phyloP scores from a whole-genome alignment of 1,140 invertebrate species.

The Aporrectodea caliginosa region DNA sequence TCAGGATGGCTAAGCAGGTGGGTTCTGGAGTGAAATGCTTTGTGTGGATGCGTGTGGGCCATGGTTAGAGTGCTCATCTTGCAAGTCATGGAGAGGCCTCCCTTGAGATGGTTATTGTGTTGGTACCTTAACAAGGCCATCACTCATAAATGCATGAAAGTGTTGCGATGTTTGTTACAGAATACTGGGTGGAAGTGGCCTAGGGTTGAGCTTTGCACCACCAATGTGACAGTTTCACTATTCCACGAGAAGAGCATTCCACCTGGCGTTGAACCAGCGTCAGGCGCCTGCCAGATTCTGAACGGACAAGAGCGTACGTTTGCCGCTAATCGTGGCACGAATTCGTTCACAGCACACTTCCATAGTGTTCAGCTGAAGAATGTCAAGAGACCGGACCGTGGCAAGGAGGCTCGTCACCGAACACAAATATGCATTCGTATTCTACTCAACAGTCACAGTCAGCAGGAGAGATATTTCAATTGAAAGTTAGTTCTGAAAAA shows the following conservation, averaged over 20 bases:
- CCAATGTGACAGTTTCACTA: slow-evolving; percentile 13
- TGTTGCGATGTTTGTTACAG: background rate
- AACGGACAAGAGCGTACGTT: slow-evolving; percentile 13
- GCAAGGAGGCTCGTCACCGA: slow-evolving; percentile 17
- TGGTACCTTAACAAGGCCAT: too few relatives aligned
- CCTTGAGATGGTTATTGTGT: too few relatives aligned
- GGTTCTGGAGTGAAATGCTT: too few relatives aligned
- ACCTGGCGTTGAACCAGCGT: background rate
- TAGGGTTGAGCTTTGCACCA: slow-evolving; percentile 12
- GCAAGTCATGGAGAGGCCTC: too few relatives aligned
- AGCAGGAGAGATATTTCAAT: too few relatives aligned
- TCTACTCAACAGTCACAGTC: slow-evolving; percentile 10
- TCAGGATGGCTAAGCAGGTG: too few relatives aligned
- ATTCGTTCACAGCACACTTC: slow-evolving; percentile 3
- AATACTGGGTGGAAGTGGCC: slow-evolving; percentile 11
- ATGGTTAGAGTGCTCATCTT: background rate
- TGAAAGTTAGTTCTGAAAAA: too few relatives aligned
- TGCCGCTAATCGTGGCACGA: background rate
- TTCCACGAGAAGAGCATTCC: slow-evolving; percentile 22
- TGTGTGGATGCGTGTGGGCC: too few relatives aligned
- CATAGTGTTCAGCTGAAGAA: slow-evolving; percentile 18
- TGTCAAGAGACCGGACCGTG: slow-evolving; percentile 11
- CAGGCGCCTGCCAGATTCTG: slow-evolving; percentile 9
- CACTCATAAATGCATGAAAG: background rate
- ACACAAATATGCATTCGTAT: slow-evolving; percentile 19